Base-by-base conservation (phyloP, 2,797 vertebrate species). In the Oreochromis mossambicus region DNA sequence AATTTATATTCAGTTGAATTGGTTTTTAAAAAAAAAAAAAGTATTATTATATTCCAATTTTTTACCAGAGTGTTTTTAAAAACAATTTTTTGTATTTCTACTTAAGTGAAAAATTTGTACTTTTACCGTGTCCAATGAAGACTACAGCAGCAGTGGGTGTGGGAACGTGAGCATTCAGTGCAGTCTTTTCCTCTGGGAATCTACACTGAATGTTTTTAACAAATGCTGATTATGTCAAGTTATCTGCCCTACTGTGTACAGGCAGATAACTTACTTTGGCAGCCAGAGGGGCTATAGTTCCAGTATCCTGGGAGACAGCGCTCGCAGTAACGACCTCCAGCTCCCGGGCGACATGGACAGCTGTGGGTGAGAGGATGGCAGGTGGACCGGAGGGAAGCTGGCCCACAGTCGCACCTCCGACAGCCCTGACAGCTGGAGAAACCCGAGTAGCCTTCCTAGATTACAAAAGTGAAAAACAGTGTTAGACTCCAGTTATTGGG, bases 341-440 rank as follows among this genome's bases (percentile, higher is more conserved):
- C 96, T n/a, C 97, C 97, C 1, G 93, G 95, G 75, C 85, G 96
- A 86, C 97, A 97, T 6, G 92, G 92, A 84, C 97, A 97, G 92
- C 94, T 95, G 91, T 96, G 96, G 48, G 96, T 97, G 83, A 97
- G 92, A 3, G 94, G 94, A 79, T 97, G 95, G 91, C 97, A 97
- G 88, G 94, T 95, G 86, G 94, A 19, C 7, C 94, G 94, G 7
- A 94, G 38, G 14, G 96, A 96, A 52, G 97, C 97, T 12, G 92
- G 82, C 17, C 92, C 94, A 52, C 97, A 97, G 82, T 97, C 94
- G 92, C 97, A 97, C 86, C 95, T 95, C 80, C 93, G 93, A 86
- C 97, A 97, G 55, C 97, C 97, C 79, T 93, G 95, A 88, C 97
- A 97, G 92, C 94, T 95, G 92, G 93, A 92, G 94, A 97, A 97